Base-by-base conservation (phyloP, 2,797 vertebrate genomes). In the Sciurus carolinensis region DNA sequence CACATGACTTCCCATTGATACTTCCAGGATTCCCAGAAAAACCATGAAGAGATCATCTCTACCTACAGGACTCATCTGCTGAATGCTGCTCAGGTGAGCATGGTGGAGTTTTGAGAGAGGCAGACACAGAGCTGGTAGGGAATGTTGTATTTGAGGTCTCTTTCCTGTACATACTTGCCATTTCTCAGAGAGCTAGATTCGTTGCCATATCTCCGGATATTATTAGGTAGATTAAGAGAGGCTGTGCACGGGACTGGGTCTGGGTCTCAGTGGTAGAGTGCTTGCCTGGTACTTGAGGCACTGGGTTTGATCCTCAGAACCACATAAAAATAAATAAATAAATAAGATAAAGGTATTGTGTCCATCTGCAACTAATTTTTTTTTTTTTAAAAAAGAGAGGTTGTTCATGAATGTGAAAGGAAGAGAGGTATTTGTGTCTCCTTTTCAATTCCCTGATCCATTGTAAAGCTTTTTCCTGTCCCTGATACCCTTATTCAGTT, bases 41-140 rank as follows among this genome's bases (percentile, higher is more conserved):
- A 97, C 89, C 98, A 98, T 0, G 96, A 98, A 73, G 98, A 99
- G 76, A 95, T 98, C 3, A 96, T 99, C 64, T 72, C 97, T 0
- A 93, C 98, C 50, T 99, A 99, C 2, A 97, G 98, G 84, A 98
- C 92, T 24, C 98, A 98, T 42, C 97, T 99, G 2, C 98, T 99
- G 86, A 97, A 98, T 0, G 98, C 98, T 5, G 98, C 98, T 89
- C 98, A 96, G 98, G 98, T 99, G 96, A 96, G 98, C 82, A 17
- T 20, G 54, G 12, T 0, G 1, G 11, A 36, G 72, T 42, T n/a
- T 81, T n/a, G 28, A 39, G 75, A 52, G 47, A 71, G 66, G 57
- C 20, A 30, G 87, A 39, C 15, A 57, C 54, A 62, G 17, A 42
- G 1, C 28, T 17, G 28, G 52, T 17, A 11, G 39, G 57, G 36